These are phyloP conservation scores for Ichneumon xanthorius DNA, from an alignment of 2,888 invertebrate species.

Conservation along the genomic window DNA sequence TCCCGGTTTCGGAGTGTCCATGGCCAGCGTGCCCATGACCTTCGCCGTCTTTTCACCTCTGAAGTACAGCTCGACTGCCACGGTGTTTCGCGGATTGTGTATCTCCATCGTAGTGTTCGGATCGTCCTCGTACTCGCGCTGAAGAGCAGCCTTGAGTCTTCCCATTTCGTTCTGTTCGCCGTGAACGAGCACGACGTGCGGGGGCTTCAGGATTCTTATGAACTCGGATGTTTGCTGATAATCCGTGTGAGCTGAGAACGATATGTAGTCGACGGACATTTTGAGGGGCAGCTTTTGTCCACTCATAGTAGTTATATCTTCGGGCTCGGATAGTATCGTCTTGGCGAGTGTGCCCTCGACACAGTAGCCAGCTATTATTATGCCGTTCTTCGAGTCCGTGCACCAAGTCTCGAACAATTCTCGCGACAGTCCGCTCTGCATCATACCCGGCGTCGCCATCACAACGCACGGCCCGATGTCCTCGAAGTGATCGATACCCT, in stretches of 20 bases:
- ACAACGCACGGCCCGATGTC: slow-evolving; percentile 99
- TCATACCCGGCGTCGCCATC: slow-evolving; percentile 99
- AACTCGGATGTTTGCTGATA: slow-evolving; percentile 99
- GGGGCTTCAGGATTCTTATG: slow-evolving; percentile 96
- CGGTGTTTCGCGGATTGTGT: slow-evolving; percentile 98
- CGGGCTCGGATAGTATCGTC: slow-evolving; percentile 98
- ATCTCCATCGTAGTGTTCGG: slow-evolving; percentile 93
- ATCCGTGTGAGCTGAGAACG: slow-evolving; percentile 99
- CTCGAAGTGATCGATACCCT: slow-evolving; percentile 99
- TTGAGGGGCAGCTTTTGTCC: slow-evolving; percentile 98
- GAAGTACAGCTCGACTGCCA: slow-evolving; percentile 96
- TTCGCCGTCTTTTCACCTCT: slow-evolving; percentile 99
- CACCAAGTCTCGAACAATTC: slow-evolving; percentile 99
- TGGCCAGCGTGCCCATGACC: slow-evolving; percentile 97
- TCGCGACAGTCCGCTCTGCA: slow-evolving; percentile 98
- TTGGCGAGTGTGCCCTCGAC: slow-evolving; percentile 96
- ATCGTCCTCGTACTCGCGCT: slow-evolving; percentile 96
- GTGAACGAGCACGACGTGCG: slow-evolving; percentile 98
- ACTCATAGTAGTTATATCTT: slow-evolving; percentile 97
- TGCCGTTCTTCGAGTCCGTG: slow-evolving; percentile 98
- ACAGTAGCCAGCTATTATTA: slow-evolving; percentile 98
- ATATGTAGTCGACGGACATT: slow-evolving; percentile 99
- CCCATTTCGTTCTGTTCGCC: slow-evolving; percentile 99
- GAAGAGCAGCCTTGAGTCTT: slow-evolving; percentile 96
- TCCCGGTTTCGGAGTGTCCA: slow-evolving; percentile 92